Evolutionary conservation across 2,888 invertebrate genomes (phyloP), one percentile per base, ranked within the genome.

Genomic region (Ceramica pisi): DNA sequence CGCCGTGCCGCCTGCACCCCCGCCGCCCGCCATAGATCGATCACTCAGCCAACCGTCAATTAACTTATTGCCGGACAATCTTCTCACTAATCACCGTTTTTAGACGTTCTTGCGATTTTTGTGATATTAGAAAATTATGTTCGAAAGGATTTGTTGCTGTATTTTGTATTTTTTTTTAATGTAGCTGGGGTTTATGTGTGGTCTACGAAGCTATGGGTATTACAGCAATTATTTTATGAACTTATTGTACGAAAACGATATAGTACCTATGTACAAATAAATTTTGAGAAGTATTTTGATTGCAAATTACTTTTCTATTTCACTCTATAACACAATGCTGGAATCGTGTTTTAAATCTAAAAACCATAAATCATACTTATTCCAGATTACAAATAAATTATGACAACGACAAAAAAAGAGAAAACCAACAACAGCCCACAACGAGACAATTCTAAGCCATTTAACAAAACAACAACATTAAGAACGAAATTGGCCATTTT

Each of bases 401-500:
- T 72, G 67, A 59, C 64, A 62, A 44, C 44, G 35, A 61, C 48
- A 56, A 51, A 21, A 38, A 72, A 64, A 68, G 70, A 46, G 26
- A 48, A 70, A 68, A 71, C 51, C 68, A 80, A 75, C 67, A 85
- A 82, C 83, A 86, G 87, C 86, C 82, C 78, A 87, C 83, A 87
- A 87, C 86, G 77, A 78, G 81, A 89, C 90, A 90, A 92, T 90
- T 90, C 88, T 83, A 86, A 76, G 84, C 88, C 87, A 88, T 90
- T 92, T 78, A 86, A 86, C 83, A 84, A 84, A 82, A 85, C 82
- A 84, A 85, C 75, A 80, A 88, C 92, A 92, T 92, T 93, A 90
- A 88, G 87, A 89, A 90, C 87, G 80, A 95, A 95, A 95, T 94
- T 93, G 94, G 82, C 94, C 93, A 94, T 95, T 95, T 94, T 92